These are phyloP conservation scores for Deilephila elpenor DNA, from an alignment of 2,888 invertebrate genomes.

Conservation along the genomic window DNA sequence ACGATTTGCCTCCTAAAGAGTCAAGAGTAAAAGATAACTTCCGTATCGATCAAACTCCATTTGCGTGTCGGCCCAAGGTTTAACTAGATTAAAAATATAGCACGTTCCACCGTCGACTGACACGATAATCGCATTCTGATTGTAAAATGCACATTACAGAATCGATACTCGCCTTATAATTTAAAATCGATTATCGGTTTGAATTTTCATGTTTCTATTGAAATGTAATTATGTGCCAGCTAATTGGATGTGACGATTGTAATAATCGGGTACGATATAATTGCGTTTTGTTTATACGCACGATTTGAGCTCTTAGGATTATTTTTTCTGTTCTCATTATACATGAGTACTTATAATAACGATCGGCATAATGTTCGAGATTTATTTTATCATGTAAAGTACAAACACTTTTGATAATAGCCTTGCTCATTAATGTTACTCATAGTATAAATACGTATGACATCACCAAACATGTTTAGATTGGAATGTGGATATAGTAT, in stretches of 20 bases:
- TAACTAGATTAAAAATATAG: constrained; percentile 63
- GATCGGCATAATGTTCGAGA: not conserved
- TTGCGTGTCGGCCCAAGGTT: constrained; percentile 61
- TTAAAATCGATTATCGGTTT: constrained; percentile 28
- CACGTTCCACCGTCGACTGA: constrained; percentile 59
- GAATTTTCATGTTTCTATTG: constrained; percentile 28
- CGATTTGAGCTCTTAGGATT: not conserved
- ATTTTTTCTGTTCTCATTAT: not conserved
- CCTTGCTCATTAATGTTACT: constrained; percentile 2
- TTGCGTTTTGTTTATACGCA: not conserved
- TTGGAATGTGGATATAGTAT: constrained; percentile 19
- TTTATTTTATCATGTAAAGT: not conserved
- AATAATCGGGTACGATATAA: not conserved
- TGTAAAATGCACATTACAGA: constrained; percentile 36
- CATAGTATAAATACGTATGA: constrained; percentile 8
- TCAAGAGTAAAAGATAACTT: constrained; percentile 28
- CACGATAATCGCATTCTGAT: constrained; percentile 64
- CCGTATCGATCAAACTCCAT: constrained; percentile 69
- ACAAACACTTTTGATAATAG: not conserved
- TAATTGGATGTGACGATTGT: constrained; percentile 19
- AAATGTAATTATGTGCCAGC: not conserved
- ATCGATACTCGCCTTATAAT: constrained; percentile 33
- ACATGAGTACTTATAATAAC: not conserved
- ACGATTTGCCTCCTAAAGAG: not conserved
- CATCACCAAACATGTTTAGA: constrained; percentile 18